Base-by-base conservation (phyloP, 2,888 invertebrate genomes). In the Euphydryas editha region DNA sequence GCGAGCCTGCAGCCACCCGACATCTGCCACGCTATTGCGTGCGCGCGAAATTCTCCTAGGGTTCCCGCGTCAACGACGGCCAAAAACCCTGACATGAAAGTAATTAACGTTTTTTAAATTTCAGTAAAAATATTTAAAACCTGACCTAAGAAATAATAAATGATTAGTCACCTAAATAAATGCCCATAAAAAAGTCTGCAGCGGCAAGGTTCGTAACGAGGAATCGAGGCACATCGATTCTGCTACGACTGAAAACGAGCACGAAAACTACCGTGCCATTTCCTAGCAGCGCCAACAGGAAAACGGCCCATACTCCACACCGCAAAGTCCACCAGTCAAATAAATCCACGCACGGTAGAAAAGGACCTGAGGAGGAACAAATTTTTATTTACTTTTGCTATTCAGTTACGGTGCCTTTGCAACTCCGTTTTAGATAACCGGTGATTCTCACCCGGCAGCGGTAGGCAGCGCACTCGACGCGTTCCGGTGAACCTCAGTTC, bases 261-360 rank as follows among this genome's bases (percentile, higher is more conserved):
- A 99, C 98, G 81, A 98, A 97, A 15, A 99, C 98, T 11, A 99
- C 99, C 0, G 97, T 97, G 55, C 98, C 98, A 86, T 99, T 99
- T 72, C 99, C 99, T 59, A 99, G 94, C 93, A 99, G 95, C 47
- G 99, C 98, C 77, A 99, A 94, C 65, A 99, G 94, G 88, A 99
- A 99, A 54, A 99, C 98, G 17, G 98, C 96, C 99, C 99, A 99
- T 59, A 99, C 98, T 20, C 99, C 98, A 84, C 98, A 99, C 49
- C 98, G 95, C 76, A 99, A 91, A 5, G 98, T 98, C 99, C 99
- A 99, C 98, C 98, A 99, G 83, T 98, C 98, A 87, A 99, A 99
- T 63, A 99, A 93, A 87, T 99, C 99, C 81, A 97, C 96, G 86
- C 99, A 99, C 5, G 99, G 99, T 81, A 98, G 93, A 91, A 99